Base-by-base conservation (phyloP, 1,140 invertebrate species). In the Orussus abietinus region DNA sequence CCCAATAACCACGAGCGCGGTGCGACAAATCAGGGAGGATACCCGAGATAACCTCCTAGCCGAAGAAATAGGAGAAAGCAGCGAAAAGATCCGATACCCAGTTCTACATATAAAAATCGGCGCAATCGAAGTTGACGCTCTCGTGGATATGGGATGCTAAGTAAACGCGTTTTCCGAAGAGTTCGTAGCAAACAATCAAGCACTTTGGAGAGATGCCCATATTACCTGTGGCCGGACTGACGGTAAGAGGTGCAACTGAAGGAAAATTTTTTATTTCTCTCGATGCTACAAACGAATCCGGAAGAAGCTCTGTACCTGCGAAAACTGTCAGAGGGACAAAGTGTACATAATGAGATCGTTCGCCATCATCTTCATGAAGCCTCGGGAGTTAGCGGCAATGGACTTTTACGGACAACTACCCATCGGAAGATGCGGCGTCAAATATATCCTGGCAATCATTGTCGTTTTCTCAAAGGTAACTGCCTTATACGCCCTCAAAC, bases 321-420 rank as follows among this genome's bases (percentile, higher is more conserved):
- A 42, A 17, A 20, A 17, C 0, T 42, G 40, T 17, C 40, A 42
- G n/a, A 2, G 31, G n/a, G 7, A 22, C 11, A 42, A 42, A 34
- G 31, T 42, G 2, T 20, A 19, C 4, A 41, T 20, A 5, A 17
- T 12, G 5, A n/a, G 18, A 5, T 7, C 6, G 3, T 41, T 29
- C 10, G 38, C 40, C 0, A 39, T 47, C 4, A 6, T 56, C 6
- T 20, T 43, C 1, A 25, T 40, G 11, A 18, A 45, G 6, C 34
- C 49, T 9, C 50, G 55, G 1, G 55, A 62, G 1, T 12, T 59
- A 10, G 55, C 60, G 3, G 48, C 55, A 35, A 47, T 44, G 2
- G 56, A 63, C 35, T 49, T 48, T 35, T 61, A 49, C 42, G 56
- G 58, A 2, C 58, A 52, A 0, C 22, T 60, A 10, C n/a, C n/a